Percentiles rank a stretch among this genome's conserved stretches.
Conservation (phyloP, 2,888 invertebrate species). For the Thera obeliscata region DNA sequence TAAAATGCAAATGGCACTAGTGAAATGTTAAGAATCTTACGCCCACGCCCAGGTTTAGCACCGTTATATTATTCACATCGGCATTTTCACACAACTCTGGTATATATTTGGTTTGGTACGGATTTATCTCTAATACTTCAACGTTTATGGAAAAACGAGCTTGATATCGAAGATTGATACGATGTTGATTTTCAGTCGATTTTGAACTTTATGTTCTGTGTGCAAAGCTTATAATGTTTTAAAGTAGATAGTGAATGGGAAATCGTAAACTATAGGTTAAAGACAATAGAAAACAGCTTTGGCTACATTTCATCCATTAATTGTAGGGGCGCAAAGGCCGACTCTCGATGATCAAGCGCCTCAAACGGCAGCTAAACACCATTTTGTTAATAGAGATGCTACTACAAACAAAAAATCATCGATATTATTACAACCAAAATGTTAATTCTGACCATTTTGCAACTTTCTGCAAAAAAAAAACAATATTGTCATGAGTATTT, state of each 20-base stretch:
- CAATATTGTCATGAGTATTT: no score
- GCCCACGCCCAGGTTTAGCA: conserved; percentile 64
- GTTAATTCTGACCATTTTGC: not conserved
- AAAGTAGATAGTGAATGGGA: conserved; percentile 21
- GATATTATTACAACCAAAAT: not conserved
- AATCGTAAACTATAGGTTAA: conserved; percentile 52
- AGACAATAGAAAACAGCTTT: conserved; percentile 63
- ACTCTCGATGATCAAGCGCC: conserved; percentile 60
- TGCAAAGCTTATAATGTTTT: conserved; percentile 9
- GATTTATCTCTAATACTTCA: conserved; percentile 48
- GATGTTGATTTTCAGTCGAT: conserved; percentile 19
- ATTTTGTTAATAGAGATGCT: conserved; percentile 53
- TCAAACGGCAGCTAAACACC: conserved; percentile 70
- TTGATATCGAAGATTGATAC: conserved; percentile 32
- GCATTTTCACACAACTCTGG: conserved; percentile 59
- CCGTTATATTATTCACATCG: conserved; percentile 73
- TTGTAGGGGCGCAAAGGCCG: conserved; percentile 64
- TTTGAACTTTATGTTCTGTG: conserved; percentile 6
- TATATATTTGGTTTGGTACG: conserved; percentile 48
- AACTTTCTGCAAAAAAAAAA: no score
- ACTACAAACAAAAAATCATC: conserved; percentile 3
- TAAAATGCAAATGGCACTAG: conserved; percentile 80
- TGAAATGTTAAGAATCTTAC: conserved; percentile 78
- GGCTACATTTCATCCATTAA: conserved; percentile 72
- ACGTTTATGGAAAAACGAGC: conserved; percentile 36